Evolutionary conservation across 2,113 vertebrate species (phyloP).

Genomic region (Corydoras sp.): DNA sequence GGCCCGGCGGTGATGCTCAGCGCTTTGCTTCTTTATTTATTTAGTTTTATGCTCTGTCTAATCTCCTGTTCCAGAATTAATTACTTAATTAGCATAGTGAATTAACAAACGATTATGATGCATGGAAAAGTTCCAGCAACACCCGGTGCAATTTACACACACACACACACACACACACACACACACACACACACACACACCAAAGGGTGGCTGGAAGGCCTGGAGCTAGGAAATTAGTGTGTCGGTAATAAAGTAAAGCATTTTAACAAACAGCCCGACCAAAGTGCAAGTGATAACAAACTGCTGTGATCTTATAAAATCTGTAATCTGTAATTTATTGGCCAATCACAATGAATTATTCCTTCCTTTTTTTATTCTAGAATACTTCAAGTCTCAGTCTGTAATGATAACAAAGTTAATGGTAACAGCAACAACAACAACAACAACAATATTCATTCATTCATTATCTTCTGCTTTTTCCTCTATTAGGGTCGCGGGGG

Average conservation of each 20-base stretch:
- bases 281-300: slow-evolving; percentile 57
- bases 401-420: neutral
- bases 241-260: slow-evolving; percentile 63
- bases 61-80: slow-evolving; percentile 74
- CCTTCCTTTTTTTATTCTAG: slow-evolving; percentile 38
- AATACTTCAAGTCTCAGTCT: slow-evolving; percentile 1
- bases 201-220: slow-evolving; percentile 54
- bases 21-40: slow-evolving; percentile 69
- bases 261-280: slow-evolving; percentile 62
- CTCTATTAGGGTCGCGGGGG: too few relatives aligned
- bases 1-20: slow-evolving; percentile 65
- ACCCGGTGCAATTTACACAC: slow-evolving; percentile 30
- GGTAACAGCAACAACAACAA: too few relatives aligned
- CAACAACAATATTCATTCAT: too few relatives aligned
- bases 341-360: slow-evolving; percentile 60
- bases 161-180: slow-evolving; percentile 14
- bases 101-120: slow-evolving; percentile 77
- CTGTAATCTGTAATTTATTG: slow-evolving; percentile 59
- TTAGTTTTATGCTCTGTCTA: slow-evolving; percentile 66
- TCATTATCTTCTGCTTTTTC: too few relatives aligned
- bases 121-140: slow-evolving; percentile 72
- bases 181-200: slow-evolving; percentile 50
- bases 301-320: slow-evolving; percentile 60
- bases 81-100: slow-evolving; percentile 78
- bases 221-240: slow-evolving; percentile 52